These are phyloP conservation scores for Bombylius discolor DNA, from an alignment of 2,888 invertebrate species.

Conservation along the genomic window DNA sequence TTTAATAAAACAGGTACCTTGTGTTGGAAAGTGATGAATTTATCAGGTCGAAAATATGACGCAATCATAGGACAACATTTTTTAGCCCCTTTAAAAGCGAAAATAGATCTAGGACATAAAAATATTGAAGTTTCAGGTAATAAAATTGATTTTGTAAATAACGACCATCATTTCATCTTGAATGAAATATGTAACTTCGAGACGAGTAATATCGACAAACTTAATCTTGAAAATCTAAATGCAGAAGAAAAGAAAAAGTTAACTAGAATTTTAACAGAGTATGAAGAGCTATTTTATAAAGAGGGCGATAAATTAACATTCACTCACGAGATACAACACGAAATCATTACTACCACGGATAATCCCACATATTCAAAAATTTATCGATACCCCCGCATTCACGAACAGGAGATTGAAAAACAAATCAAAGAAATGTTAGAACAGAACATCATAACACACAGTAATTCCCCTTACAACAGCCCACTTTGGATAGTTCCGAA, in stretches of 20 bases:
- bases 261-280: no score
- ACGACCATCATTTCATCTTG: not conserved
- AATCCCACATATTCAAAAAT: not conserved
- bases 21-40: no score
- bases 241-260: not conserved
- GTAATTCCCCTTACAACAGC: no score
- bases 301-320: no score
- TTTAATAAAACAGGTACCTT: not conserved
- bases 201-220: not conserved
- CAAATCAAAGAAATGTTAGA: no score
- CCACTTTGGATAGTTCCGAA: no score
- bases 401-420: no score
- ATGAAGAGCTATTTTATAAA: no score
- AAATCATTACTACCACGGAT: no score
- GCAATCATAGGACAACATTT: not conserved
- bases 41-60: not conserved
- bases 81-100: not conserved
- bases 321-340: no score
- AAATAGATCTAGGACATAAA: not conserved
- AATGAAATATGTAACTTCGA: not conserved
- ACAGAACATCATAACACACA: no score
- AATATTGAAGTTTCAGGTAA: not conserved
- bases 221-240: not conserved
- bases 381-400: no score
- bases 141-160: not conserved